Evolutionary conservation across 2,888 invertebrate genomes (phyloP).

Genomic region (Cylindroiulus punctatus): DNA sequence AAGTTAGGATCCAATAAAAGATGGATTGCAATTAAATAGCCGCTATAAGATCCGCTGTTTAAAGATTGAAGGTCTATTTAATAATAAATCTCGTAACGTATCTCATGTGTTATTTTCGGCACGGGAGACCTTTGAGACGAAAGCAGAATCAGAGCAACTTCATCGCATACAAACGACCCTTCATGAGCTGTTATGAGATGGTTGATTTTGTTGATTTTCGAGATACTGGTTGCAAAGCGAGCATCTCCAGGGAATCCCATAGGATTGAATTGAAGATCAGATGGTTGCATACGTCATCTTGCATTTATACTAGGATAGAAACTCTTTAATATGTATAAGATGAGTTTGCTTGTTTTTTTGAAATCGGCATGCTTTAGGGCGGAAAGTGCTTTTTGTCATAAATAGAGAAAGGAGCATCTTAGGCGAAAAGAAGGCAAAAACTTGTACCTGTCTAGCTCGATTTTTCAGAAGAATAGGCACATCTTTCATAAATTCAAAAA

Average conservation of each 20-base stretch:
- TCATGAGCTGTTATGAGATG: slow-evolving; percentile 11
- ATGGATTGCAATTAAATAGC: not conserved
- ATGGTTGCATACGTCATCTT: slow-evolving; percentile 11
- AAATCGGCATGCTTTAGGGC: not conserved
- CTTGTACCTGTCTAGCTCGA: not conserved
- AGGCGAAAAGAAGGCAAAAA: not conserved
- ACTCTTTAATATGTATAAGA: slow-evolving; percentile 37
- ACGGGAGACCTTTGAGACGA: not conserved
- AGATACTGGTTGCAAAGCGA: not conserved
- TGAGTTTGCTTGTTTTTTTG: not conserved
- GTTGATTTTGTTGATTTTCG: slow-evolving; percentile 12
- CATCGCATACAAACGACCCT: not conserved
- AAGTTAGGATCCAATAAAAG: not conserved
- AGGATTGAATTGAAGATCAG: not conserved
- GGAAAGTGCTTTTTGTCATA: slow-evolving; percentile 13
- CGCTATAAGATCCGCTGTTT: not conserved
- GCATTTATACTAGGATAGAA: not conserved
- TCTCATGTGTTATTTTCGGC: not conserved
- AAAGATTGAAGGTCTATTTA: not conserved
- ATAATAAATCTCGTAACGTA: not conserved
- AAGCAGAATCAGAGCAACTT: not conserved
- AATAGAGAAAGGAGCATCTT: not conserved
- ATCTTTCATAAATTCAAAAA: not conserved
- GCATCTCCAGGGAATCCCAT: not conserved
- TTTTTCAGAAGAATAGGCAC: not conserved